Base-by-base conservation (phyloP, 2,113 vertebrate genomes). In the Callipepla californica region DNA sequence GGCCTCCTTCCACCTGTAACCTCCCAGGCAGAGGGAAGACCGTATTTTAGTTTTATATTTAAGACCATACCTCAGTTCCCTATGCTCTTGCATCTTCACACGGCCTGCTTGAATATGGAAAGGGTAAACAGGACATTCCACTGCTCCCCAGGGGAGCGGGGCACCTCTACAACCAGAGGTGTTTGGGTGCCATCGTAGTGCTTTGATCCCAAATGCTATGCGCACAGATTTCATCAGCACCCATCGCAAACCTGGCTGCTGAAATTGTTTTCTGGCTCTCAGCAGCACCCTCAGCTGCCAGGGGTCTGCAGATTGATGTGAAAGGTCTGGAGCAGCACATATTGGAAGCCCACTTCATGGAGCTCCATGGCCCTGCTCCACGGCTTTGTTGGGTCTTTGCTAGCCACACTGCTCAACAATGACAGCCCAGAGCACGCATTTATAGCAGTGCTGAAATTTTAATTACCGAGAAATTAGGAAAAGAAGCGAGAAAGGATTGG, bases 191-290 rank as follows among this genome's bases (percentile, higher is more conserved):
- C 53, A 15, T 8, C 2, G 2, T 23, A 16, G 13, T 13, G 23
- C 23, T 69, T 73, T 47, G 53, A 21, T 12, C 0, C 0, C 11
- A 77, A 80, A 72, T 61, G 19, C 30, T 26, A 13, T 26, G 5
- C 26, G 13, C 38, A 17, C 2, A 15, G 6, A 80, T 89, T 70
- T 44, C 51, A 50, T 8, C 18, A 63, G 14, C 15, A 47, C 26
- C 28, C n/a, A 38, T 8, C 53, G 50, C 75, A 50, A 85, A 53
- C 38, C 61, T 40, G 18, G 30, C 21, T 68, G 25, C 32, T 73
- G 48, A 36, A 59, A 32, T 6, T 8, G 28, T n/a, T 80, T 63
- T 10, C 19, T 44, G 8, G 22, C 17, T 89, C 20, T 26, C 78
- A 34, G 38, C 32, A 2, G 2, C 14, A 62, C 53, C 75, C 23